A percentile compares a stretch with the other conserved stretches of the same genome.
Conservation (phyloP, 2,888 invertebrate species). For the Spodoptera littoralis region DNA sequence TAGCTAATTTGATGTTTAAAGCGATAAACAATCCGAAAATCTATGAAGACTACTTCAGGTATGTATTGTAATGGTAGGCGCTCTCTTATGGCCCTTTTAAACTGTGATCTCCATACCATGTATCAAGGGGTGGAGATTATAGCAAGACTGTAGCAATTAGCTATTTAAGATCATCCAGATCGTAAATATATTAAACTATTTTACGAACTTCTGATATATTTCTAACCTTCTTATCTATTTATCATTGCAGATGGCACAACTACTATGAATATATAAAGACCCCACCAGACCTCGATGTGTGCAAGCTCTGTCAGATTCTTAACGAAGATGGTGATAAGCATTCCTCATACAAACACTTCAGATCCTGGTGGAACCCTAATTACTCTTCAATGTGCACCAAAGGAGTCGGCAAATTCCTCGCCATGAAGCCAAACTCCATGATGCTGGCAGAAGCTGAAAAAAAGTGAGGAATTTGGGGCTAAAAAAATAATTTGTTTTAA, state of each 20-base stretch:
- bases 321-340: slow-evolving; percentile 56
- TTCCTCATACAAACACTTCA: slow-evolving; percentile 60
- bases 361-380: slow-evolving; percentile 75
- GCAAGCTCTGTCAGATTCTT: slow-evolving; percentile 69
- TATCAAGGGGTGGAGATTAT: no score
- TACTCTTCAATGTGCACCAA: slow-evolving; percentile 52
- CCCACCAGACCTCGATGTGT: slow-evolving; percentile 62
- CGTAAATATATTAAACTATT: no score
- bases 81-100: no score
- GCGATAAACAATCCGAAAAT: slow-evolving; percentile 63
- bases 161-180: no score
- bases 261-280: slow-evolving; percentile 68
- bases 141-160: no score
- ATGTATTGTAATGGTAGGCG: slow-evolving; percentile 6
- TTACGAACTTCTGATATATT: no score
- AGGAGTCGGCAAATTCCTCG: slow-evolving; percentile 16
- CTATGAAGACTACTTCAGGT: slow-evolving; percentile 76
- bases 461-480: no score
- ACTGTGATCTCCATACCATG: no score
- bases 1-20: slow-evolving; percentile 66
- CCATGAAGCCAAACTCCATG: neutral
- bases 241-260: slow-evolving; percentile 74
- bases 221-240: no score
- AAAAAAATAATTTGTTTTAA: no score
- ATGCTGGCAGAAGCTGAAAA: neutral